phyloP scores from a whole-genome alignment of 2,888 invertebrate genomes.

The Drosophila setosimentum region DNA sequence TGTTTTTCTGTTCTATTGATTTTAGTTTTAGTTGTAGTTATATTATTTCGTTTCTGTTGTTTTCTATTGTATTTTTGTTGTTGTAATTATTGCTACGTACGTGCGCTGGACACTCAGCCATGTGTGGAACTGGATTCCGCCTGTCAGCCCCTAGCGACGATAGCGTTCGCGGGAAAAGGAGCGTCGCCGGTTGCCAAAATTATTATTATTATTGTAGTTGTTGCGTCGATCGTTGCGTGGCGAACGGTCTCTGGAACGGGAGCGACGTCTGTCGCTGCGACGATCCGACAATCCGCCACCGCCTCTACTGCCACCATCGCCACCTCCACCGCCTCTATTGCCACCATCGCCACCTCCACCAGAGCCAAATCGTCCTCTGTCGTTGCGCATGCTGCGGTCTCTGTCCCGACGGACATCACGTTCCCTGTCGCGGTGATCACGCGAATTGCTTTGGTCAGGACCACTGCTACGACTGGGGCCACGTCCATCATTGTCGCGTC shows the following conservation, averaged over 20 bases:
- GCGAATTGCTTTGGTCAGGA: constrained; percentile 23
- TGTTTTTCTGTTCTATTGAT: constrained; percentile 32
- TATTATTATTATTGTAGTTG: constrained; percentile 58
- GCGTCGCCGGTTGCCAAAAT: constrained; percentile 68
- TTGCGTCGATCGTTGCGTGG: constrained; percentile 73
- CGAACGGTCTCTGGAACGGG: constrained; percentile 78
- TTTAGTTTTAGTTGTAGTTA: constrained; percentile 14
- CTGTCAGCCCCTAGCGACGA: constrained; percentile 74
- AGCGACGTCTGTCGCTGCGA: constrained; percentile 70
- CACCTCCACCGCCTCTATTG: constrained; percentile 40
- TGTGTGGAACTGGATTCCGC: constrained; percentile 40
- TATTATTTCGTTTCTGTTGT: constrained; percentile 16
- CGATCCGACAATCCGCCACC: constrained; percentile 41
- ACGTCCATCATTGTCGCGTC: constrained; percentile 52
- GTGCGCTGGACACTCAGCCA: constrained; percentile 62
- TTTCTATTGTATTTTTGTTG: constrained; percentile 28
- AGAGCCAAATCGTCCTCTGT: constrained; percentile 71
- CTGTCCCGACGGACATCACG: constrained; percentile 66
- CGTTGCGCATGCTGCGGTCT: constrained; percentile 70
- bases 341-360: constrained; percentile 43
- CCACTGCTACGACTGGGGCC: constrained; percentile 39
- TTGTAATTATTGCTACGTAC: constrained; percentile 73
- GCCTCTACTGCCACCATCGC: constrained; percentile 36
- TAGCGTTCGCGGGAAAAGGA: constrained; percentile 84
- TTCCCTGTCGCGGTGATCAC: constrained; percentile 71